Evolutionary conservation across 2,888 invertebrate genomes (phyloP).

Genomic region (Cryptocephalus moraei): DNA sequence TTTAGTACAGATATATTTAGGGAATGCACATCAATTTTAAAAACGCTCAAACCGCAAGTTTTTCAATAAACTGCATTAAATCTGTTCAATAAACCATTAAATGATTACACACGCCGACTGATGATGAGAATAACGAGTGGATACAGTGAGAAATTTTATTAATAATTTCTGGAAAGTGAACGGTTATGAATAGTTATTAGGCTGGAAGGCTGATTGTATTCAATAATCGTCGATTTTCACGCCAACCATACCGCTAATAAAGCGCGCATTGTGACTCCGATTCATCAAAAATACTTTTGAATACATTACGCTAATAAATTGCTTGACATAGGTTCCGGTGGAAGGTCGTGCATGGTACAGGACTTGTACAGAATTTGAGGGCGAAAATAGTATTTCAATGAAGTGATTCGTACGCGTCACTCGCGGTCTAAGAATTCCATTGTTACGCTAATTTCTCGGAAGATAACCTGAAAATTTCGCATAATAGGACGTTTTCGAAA

Average conservation of each 20-base stretch:
- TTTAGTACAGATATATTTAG: too few relatives aligned
- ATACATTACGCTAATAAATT: slow-evolving; percentile 22
- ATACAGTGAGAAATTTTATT: slow-evolving; percentile 9
- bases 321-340: slow-evolving; percentile 6
- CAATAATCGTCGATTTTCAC: slow-evolving; percentile 21
- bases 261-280: slow-evolving; percentile 18
- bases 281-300: slow-evolving; percentile 22
- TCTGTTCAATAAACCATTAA: too few relatives aligned
- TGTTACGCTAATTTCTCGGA: too few relatives aligned
- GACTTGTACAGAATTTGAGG: slow-evolving; percentile 1
- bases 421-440: too few relatives aligned
- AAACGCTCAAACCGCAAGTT: too few relatives aligned
- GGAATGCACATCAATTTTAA: too few relatives aligned
- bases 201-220: slow-evolving; percentile 13
- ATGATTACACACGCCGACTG: too few relatives aligned
- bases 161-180: slow-evolving; percentile 8
- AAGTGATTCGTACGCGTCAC: too few relatives aligned
- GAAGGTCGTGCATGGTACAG: slow-evolving; percentile 12
- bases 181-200: slow-evolving; percentile 14
- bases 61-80: too few relatives aligned
- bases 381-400: background rate
- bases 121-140: slow-evolving; percentile 2
- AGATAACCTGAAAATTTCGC: too few relatives aligned
- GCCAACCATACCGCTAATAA: slow-evolving; percentile 16
- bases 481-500: too few relatives aligned